Conservation (phyloP, 2,888 invertebrate genomes). For the Chymomyza fuscimana region DNA sequence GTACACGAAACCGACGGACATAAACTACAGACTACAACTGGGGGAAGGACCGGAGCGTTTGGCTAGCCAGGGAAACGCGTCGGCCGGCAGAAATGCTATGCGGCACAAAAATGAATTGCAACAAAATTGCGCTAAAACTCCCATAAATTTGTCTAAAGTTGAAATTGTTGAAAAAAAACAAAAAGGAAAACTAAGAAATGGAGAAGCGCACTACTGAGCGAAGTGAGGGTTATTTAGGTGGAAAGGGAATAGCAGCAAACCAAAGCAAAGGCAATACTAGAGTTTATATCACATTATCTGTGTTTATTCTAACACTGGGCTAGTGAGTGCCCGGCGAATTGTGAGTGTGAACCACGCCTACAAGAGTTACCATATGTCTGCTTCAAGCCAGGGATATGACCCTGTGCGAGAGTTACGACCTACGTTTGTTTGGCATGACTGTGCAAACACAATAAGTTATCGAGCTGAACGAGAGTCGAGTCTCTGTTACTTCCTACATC, state of each 20-base stretch:
- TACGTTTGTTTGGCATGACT: conserved; percentile 59
- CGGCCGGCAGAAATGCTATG: conserved; percentile 19
- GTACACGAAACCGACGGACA: conserved; percentile 44
- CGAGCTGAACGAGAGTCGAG: conserved; percentile 64
- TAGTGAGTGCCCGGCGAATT: conserved; percentile 26
- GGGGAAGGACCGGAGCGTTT: not conserved
- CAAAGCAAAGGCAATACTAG: conserved; percentile 25
- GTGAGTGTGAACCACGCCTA: conserved; percentile 66
- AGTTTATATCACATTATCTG: conserved; percentile 77
- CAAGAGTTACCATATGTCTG: conserved; percentile 35
- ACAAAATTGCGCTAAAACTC: conserved; percentile 76
- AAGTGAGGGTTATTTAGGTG: conserved; percentile 5
- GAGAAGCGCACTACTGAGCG: not conserved
- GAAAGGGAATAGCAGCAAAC: conserved; percentile 33
- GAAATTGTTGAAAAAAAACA: conserved; percentile 21
- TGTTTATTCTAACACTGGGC: conserved; percentile 68
- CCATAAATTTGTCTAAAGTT: conserved; percentile 73
- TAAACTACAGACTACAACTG: conserved; percentile 57
- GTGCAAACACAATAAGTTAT: conserved; percentile 73
- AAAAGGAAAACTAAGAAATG: conserved; percentile 1
- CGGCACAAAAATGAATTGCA: conserved; percentile 68
- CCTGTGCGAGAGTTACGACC: conserved; percentile 54
- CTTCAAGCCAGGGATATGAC: conserved; percentile 12
- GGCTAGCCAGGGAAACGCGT: not conserved
- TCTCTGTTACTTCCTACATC: conserved; percentile 17